phyloP scores from a whole-genome alignment of 2,888 invertebrate genomes.

The Noctua janthina region DNA sequence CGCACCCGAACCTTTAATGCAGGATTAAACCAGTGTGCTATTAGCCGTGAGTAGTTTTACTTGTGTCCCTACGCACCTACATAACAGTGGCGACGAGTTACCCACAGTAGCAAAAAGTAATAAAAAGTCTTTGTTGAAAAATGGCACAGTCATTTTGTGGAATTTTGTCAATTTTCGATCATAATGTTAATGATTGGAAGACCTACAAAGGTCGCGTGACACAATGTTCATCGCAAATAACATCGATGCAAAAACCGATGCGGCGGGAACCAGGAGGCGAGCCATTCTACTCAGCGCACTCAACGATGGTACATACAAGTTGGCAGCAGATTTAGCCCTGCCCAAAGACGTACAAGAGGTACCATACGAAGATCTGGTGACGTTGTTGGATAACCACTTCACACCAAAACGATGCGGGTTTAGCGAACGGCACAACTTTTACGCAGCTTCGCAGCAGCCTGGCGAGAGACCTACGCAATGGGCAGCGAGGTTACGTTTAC shows the following conservation, averaged over 20 bases:
- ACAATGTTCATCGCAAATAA: neutral
- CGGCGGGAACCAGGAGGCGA: neutral
- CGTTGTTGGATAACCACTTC: neutral
- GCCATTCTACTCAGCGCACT: neutral
- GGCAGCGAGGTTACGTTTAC: neutral
- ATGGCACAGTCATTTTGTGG: neutral
- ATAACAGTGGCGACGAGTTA: neutral
- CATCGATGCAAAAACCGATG: neutral
- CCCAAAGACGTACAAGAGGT: neutral
- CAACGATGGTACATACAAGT: neutral
- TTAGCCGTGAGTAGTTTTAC: neutral
- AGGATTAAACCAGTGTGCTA: too few species aligned
- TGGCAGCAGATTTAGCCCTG: neutral
- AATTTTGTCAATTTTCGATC: neutral
- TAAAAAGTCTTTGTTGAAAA: neutral
- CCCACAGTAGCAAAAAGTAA: neutral
- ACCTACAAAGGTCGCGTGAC: neutral
- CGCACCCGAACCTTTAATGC: too few species aligned
- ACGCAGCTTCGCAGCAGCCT: neutral
- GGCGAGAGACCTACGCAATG: neutral
- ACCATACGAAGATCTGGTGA: neutral
- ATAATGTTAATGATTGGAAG: neutral
- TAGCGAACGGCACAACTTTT: neutral
- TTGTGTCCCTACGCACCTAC: neutral
- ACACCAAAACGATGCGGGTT: neutral